Base-by-base conservation (phyloP, 35 echinoderm and acorn worm species). In the Apostichopus californicus region DNA sequence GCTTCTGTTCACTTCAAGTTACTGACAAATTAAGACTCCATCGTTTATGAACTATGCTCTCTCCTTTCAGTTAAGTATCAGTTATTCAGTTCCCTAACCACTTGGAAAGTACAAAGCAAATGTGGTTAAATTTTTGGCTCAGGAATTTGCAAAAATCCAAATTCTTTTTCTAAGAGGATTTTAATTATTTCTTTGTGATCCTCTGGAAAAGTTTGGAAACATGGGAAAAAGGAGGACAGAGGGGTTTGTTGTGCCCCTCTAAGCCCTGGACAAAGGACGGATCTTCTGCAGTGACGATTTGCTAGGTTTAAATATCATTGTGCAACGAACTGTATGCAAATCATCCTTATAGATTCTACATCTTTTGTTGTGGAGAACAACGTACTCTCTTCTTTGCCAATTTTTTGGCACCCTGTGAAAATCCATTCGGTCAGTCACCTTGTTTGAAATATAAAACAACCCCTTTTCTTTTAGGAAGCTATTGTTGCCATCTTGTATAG, bases 171-270 rank as follows among this genome's bases (percentile, higher is more conserved):
- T 68, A 83, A 56, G 46, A 56, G 80, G 80, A 83, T 83, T 83
- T 83, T 83, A 83, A 83, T 83, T 83, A 83, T 83, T 83, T 56
- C 55, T 83, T 83, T 83, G 80, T 83, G 18, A 9, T 83, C 34
- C 46, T 53, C 17, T 5, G 80, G 80, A 55, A 83, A 56, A 83
- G 80, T 83, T 83, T 83, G 80, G 52, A 83, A 83, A 83, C 80
- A 83, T 46, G n/a, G 34, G 9, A 5, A 53, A 55, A 55, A 79
- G n/a, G n/a, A 34, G 80, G 80, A 83, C 80, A 83, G 80, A 54
- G n/a, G 64, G 80, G n/a, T 79, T 83, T n/a, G 34, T 83, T 10
- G 24, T 34, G 25, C 52, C 14, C 15, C 80, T 9, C 17, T 83
- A 34, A 68, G 13, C 46, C 18, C 18, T n/a, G 9, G 8, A 83